phyloP scores from a whole-genome alignment of 2,797 vertebrate genomes.

The Amblyopsis hoosieri region DNA sequence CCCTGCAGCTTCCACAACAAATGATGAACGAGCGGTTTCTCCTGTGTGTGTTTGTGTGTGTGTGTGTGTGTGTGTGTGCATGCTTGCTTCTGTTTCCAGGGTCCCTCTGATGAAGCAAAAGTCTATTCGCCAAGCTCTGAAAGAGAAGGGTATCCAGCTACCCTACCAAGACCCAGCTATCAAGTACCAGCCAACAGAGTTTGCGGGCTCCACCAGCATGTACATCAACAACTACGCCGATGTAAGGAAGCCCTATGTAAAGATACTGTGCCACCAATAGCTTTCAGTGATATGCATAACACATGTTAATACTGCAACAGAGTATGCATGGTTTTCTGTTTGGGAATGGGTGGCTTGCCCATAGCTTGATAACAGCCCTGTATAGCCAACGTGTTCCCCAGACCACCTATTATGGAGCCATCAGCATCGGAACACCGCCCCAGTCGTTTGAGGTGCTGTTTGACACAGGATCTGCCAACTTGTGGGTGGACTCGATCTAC shows the following conservation, averaged over 20 bases:
- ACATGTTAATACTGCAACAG: no score
- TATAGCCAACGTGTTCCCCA: constrained; percentile 26
- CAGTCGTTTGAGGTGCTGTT: constrained; percentile 71
- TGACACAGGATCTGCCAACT: constrained; percentile 69
- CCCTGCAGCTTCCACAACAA: not conserved
- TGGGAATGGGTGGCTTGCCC: no score
- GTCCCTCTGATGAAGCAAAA: constrained; percentile 74
- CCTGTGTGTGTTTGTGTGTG: not conserved
- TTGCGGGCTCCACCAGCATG: constrained; percentile 47
- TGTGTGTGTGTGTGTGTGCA: constrained; percentile 2
- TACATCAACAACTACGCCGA: constrained; percentile 79
- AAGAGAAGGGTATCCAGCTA: constrained; percentile 60
- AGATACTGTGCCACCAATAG: not conserved
- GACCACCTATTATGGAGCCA: constrained; percentile 68
- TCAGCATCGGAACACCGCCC: constrained; percentile 65
- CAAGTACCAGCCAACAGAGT: constrained; percentile 61
- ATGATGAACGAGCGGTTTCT: not conserved
- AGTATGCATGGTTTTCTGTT: no score
- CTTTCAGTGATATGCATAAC: no score
- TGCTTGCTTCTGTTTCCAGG: constrained; percentile 49
- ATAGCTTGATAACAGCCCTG: not conserved
- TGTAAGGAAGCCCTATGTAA: constrained; percentile 57
- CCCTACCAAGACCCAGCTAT: constrained; percentile 60
- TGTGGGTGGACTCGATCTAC: constrained; percentile 73
- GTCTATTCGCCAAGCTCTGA: constrained; percentile 74